Evolutionary conservation across 2,888 invertebrate genomes (phyloP).

Genomic region (Carcina quercana): DNA sequence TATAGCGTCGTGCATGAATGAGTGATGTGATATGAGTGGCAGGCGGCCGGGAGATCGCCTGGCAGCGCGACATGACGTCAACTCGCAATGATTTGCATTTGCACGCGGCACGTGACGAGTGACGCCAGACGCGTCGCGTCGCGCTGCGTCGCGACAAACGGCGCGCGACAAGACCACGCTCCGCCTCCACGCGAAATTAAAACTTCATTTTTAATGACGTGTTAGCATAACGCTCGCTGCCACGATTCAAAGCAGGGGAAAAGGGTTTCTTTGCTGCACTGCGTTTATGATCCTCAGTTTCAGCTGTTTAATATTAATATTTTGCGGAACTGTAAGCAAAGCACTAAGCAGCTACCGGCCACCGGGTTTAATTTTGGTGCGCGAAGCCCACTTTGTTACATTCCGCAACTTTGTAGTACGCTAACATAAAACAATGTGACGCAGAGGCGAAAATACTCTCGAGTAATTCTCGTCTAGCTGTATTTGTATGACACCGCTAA

Average conservation of each 20-base stretch:
- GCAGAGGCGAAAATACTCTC: too few relatives aligned
- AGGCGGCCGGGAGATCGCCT: conserved; percentile 11
- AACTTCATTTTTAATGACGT: conserved; percentile 64
- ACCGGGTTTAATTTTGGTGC: conserved; percentile 3
- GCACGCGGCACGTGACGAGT: conserved; percentile 24
- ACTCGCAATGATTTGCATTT: conserved; percentile 38
- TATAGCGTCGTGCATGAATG: conserved; percentile 24
- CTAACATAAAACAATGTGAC: not conserved
- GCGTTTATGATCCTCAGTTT: conserved; percentile 6
- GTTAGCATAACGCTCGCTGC: conserved; percentile 39
- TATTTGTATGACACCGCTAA: not conserved
- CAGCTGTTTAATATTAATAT: conserved; percentile 8
- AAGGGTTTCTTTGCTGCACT: conserved; percentile 21
- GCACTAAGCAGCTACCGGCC: conserved; percentile 5
- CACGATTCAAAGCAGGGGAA: conserved; percentile 26
- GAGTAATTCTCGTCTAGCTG: too few relatives aligned
- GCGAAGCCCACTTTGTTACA: conserved; percentile 1
- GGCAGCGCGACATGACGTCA: conserved; percentile 13
- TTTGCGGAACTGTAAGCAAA: conserved; percentile 7
- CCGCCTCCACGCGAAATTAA: conserved; percentile 45
- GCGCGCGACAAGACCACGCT: conserved; percentile 23
- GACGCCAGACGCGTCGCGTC: conserved; percentile 16
- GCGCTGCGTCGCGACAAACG: conserved; percentile 24
- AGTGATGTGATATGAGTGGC: conserved; percentile 17
- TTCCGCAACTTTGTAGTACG: conserved; percentile 1